Percentiles rank a stretch among this genome's conserved stretches.
These are phyloP conservation scores for Heliconius nattereri DNA, from an alignment of 1,140 invertebrate species.

Conservation along the genomic window DNA sequence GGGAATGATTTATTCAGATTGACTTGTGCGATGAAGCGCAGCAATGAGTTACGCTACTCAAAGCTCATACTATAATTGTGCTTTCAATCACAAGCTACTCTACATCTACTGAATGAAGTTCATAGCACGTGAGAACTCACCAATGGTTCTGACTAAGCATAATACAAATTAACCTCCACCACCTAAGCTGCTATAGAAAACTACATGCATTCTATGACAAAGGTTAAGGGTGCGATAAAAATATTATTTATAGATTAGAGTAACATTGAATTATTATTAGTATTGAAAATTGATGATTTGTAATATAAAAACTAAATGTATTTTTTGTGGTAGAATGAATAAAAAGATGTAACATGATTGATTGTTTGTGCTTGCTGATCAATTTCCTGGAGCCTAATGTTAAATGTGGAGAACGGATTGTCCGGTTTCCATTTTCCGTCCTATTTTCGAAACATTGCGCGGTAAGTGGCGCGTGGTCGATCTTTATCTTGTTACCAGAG, in stretches of 20 bases:
- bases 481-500: not conserved
- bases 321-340: too few relatives aligned
- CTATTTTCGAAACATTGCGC: too few relatives aligned
- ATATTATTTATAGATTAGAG: not conserved
- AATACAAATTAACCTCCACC: conserved; percentile 54
- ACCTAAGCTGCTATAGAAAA: not conserved
- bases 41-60: not conserved
- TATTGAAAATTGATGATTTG: too few relatives aligned
- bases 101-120: conserved; percentile 44
- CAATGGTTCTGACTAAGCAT: conserved; percentile 56
- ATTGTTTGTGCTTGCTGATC: too few relatives aligned
- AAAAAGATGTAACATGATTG: too few relatives aligned
- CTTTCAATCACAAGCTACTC: conserved; percentile 29
- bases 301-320: too few relatives aligned
- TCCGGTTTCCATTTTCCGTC: too few relatives aligned
- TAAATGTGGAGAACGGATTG: too few relatives aligned
- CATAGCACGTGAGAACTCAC: conserved; percentile 61
- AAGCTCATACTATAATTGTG: not conserved
- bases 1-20: not conserved
- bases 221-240: not conserved
- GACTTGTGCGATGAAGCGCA: not conserved
- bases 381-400: too few relatives aligned
- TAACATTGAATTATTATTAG: not conserved
- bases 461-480: too few relatives aligned
- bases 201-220: not conserved